A percentile compares a stretch with the other conserved stretches of the same genome.
Conservation (phyloP, 2,888 invertebrate species). For the Diloba caeruleocephala region DNA sequence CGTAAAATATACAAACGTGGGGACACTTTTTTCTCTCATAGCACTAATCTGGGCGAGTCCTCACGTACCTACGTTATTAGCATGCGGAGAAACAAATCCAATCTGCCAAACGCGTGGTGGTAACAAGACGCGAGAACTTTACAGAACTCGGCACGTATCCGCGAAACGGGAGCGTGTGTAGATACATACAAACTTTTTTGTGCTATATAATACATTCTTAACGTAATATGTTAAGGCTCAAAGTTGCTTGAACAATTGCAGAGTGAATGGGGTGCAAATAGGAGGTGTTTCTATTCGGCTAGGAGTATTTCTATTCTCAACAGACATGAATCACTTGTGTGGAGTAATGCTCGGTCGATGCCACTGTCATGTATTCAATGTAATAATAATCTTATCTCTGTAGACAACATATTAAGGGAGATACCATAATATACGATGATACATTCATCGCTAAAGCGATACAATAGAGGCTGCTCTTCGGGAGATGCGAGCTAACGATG, state of each 20-base stretch:
- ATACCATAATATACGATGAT: too few species aligned
- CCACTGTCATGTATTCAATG: constrained; percentile 63
- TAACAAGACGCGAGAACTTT: constrained; percentile 81
- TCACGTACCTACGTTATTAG: constrained; percentile 76
- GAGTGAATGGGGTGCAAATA: constrained; percentile 53
- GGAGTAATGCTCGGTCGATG: constrained; percentile 58
- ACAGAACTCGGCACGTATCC: constrained; percentile 76
- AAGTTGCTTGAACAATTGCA: constrained; percentile 30
- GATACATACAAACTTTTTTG: constrained; percentile 58
- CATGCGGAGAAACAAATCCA: constrained; percentile 84
- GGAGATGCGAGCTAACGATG: too few species aligned
- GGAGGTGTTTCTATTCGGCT: constrained; percentile 60
- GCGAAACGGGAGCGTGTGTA: constrained; percentile 65
- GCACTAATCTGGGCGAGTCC: constrained; percentile 68
- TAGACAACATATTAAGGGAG: constrained; percentile 4
- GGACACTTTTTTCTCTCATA: constrained; percentile 56
- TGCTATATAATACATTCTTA: constrained; percentile 45
- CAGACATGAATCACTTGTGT: constrained; percentile 73
- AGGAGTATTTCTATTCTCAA: constrained; percentile 73
- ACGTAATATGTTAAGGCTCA: constrained; percentile 42
- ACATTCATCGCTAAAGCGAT: too few species aligned
- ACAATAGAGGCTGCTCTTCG: too few species aligned
- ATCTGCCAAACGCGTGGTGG: constrained; percentile 80
- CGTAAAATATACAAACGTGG: constrained; percentile 52
- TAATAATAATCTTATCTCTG: constrained; percentile 31